A percentile compares a stretch with the other conserved stretches of the same genome.
Evolutionary conservation across 2,888 invertebrate species (phyloP).

Genomic region (Dryomyza anilis): DNA sequence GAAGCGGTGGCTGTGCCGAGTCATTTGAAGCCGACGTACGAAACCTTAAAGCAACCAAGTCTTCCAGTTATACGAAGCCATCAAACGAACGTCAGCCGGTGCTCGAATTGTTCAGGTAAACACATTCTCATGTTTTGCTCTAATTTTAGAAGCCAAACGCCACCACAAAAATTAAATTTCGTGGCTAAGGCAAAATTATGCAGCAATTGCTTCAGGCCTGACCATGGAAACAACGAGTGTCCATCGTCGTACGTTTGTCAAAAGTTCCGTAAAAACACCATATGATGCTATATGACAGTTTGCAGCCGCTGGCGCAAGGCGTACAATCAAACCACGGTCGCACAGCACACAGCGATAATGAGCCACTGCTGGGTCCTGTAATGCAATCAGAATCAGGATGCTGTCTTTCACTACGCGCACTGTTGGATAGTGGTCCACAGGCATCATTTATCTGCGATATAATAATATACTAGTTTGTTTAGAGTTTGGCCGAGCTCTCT

Average conservation of each 20-base stretch:
- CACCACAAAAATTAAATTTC: slow-evolving; percentile 2
- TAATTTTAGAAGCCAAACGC: slow-evolving; percentile 14
- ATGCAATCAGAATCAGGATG: slow-evolving; percentile 15
- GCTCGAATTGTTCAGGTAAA: slow-evolving; percentile 19
- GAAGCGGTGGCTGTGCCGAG: slow-evolving; percentile 8
- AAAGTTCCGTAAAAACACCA: slow-evolving; percentile 2
- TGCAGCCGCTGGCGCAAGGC: neutral
- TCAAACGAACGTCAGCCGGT: slow-evolving; percentile 16
- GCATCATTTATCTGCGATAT: slow-evolving; percentile 30
- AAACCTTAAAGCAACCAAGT: neutral
- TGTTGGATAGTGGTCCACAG: slow-evolving; percentile 25
- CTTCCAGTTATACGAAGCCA: slow-evolving; percentile 7
- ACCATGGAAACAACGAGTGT: slow-evolving; percentile 3
- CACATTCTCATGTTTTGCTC: slow-evolving; percentile 24
- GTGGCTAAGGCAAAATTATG: slow-evolving; percentile 19
- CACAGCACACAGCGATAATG: neutral
- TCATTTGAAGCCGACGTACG: neutral
- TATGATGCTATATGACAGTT: neutral
- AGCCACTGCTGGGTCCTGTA: neutral
- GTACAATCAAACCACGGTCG: neutral
- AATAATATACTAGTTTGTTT: no score
- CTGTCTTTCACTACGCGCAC: slow-evolving; percentile 14
- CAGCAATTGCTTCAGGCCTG: slow-evolving; percentile 20
- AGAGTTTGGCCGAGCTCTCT: no score
- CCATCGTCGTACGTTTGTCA: slow-evolving; percentile 11